A percentile compares a stretch with the other conserved stretches of the same genome.
These are phyloP conservation scores for Deilephila elpenor DNA, from an alignment of 2,888 invertebrate species.

Conservation along the genomic window DNA sequence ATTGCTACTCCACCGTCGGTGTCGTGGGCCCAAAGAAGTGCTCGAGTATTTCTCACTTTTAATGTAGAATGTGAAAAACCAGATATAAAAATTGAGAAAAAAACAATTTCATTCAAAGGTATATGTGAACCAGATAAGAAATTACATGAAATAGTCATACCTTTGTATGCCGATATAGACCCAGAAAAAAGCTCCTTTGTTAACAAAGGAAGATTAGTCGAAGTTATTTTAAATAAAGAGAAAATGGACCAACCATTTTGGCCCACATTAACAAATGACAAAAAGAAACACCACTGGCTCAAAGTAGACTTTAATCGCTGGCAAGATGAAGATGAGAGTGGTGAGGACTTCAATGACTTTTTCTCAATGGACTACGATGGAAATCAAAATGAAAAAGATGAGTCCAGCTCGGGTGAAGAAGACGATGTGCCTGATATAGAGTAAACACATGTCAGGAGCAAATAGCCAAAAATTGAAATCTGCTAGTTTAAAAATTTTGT, in stretches of 20 bases:
- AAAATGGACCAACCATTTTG: constrained; percentile 90
- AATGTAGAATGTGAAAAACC: constrained; percentile 94
- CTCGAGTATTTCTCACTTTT: constrained; percentile 92
- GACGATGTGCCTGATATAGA: constrained; percentile 88
- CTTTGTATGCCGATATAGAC: constrained; percentile 92
- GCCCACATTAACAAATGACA: constrained; percentile 93
- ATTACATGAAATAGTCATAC: constrained; percentile 93
- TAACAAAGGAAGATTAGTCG: constrained; percentile 89
- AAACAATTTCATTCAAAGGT: constrained; percentile 91
- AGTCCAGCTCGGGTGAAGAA: constrained; percentile 90
- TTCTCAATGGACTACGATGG: constrained; percentile 62
- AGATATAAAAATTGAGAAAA: constrained; percentile 88
- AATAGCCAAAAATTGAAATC: constrained; percentile 50
- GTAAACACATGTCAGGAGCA: constrained; percentile 57
- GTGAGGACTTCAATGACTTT: constrained; percentile 69
- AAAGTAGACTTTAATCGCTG: constrained; percentile 99
- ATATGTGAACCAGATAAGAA: constrained; percentile 92
- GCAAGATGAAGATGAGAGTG: constrained; percentile 97
- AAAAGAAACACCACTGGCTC: constrained; percentile 96
- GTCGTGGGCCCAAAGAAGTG: constrained; percentile 96
- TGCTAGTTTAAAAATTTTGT: constrained; percentile 47
- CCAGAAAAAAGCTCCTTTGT: constrained; percentile 89
- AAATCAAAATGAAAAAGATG: constrained; percentile 77
- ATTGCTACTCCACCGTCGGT: constrained; percentile 87
- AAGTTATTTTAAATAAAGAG: constrained; percentile 88